phyloP scores from a whole-genome alignment of 2,113 vertebrate species.

The Centropus unirufus region DNA sequence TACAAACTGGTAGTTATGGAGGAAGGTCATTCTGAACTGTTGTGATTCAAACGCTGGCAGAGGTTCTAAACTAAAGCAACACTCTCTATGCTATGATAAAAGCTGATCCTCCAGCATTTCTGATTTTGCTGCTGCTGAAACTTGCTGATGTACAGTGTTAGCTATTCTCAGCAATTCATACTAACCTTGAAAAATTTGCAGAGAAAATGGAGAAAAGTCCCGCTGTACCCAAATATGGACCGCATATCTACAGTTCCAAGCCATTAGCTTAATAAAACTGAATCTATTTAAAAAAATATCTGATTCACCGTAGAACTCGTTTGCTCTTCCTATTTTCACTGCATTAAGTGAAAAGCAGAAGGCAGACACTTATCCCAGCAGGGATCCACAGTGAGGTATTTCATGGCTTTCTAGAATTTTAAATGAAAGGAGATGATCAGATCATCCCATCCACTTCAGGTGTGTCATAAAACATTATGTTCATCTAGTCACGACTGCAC shows the following conservation, averaged over 20 bases:
- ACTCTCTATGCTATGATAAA: not conserved
- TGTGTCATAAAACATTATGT: not conserved
- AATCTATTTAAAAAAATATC: not conserved
- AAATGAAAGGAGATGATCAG: slow-evolving; percentile 2
- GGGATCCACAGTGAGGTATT: not conserved
- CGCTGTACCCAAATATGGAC: not conserved
- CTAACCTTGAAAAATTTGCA: not conserved
- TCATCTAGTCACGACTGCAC: not conserved
- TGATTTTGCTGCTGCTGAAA: not conserved
- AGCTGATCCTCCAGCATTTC: not conserved
- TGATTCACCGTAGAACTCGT: not conserved
- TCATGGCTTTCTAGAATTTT: not conserved
- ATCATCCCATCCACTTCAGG: not conserved
- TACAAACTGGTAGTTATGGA: not conserved
- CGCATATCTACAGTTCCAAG: not conserved
- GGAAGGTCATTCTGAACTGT: not conserved
- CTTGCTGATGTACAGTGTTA: not conserved
- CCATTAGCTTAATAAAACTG: not conserved
- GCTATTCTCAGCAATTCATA: not conserved
- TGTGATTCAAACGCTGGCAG: not conserved
- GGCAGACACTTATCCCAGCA: not conserved
- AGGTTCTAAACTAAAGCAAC: not conserved
- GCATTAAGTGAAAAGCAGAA: not conserved
- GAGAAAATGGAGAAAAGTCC: not conserved
- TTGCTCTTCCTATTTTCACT: not conserved